A percentile compares a stretch with the other conserved stretches of the same genome.
Conservation (phyloP, 2,113 vertebrate genomes). For the Labeo rohita region DNA sequence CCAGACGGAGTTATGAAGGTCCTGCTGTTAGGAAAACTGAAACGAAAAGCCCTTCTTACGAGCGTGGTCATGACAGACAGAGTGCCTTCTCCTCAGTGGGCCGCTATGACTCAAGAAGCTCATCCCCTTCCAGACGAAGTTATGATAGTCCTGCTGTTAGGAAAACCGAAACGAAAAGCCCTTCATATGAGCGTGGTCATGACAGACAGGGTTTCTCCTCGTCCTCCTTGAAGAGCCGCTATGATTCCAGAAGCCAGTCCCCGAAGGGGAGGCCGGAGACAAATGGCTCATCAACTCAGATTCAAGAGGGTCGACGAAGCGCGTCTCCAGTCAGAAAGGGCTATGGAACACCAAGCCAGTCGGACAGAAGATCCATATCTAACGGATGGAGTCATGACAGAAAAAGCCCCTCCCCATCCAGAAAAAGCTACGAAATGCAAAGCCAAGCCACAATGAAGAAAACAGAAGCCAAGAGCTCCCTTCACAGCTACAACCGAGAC, state of each 20-base stretch:
- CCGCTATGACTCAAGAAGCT: constrained; percentile 69
- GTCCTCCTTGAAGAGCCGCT: not conserved
- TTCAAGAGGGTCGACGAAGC: constrained; percentile 46
- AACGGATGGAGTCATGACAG: constrained; percentile 30
- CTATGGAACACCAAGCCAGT: constrained; percentile 44
- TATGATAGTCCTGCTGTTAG: constrained; percentile 48
- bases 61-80: constrained; percentile 40
- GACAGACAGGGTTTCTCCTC: constrained; percentile 39
- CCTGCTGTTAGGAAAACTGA: constrained; percentile 62
- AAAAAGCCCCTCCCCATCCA: constrained; percentile 50
- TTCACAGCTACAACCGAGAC: constrained; percentile 54
- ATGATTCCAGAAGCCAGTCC: constrained; percentile 55
- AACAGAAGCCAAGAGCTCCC: constrained; percentile 44
- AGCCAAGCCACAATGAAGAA: constrained; percentile 41
- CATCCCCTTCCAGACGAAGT: constrained; percentile 61
- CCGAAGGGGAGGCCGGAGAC: constrained; percentile 59
- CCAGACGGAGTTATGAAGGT: constrained; percentile 55
- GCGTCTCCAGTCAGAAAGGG: constrained; percentile 61
- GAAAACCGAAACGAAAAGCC: constrained; percentile 61
- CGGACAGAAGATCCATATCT: constrained; percentile 37
- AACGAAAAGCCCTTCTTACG: constrained; percentile 41
- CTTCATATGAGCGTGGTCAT: constrained; percentile 34
- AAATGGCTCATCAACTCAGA: constrained; percentile 41
- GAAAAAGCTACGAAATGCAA: constrained; percentile 38
- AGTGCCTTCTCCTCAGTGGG: constrained; percentile 63